Conservation (phyloP, 2,888 invertebrate genomes). For the Ophion costatus region DNA sequence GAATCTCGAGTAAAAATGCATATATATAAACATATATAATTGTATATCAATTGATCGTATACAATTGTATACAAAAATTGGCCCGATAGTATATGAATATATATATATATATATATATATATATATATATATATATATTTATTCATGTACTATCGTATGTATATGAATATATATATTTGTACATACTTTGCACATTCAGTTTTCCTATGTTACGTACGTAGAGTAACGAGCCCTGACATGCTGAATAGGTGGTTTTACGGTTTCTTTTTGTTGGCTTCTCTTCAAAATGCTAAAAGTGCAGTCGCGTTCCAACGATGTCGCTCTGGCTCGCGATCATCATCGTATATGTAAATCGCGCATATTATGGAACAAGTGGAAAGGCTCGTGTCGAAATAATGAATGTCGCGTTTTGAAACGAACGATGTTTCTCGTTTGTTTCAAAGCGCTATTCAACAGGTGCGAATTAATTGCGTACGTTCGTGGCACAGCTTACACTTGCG, state of each 20-base stretch:
- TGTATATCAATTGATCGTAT: too few species aligned
- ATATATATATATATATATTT: too few species aligned
- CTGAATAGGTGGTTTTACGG: constrained; percentile 6
- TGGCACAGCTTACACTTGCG: constrained; percentile 15
- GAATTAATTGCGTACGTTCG: constrained; percentile 21
- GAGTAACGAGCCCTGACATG: constrained; percentile 3
- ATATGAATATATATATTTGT: too few species aligned
- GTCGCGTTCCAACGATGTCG: neutral
- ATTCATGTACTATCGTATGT: too few species aligned
- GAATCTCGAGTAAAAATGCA: too few species aligned
- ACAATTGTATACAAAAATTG: too few species aligned
- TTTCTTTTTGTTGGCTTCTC: constrained; percentile 42
- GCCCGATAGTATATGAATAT: too few species aligned
- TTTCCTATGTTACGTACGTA: too few species aligned
- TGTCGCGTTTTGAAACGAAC: neutral
- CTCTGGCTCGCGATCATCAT: constrained; percentile 15
- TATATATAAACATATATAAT: too few species aligned
- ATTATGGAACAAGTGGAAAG: constrained; percentile 46
- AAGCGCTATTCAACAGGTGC: neutral
- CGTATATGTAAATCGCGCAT: constrained; percentile 18
- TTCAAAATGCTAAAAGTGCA: constrained; percentile 52
- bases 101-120: too few species aligned
- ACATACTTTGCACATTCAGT: too few species aligned
- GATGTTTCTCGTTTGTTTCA: constrained; percentile 38
- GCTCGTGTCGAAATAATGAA: constrained; percentile 33